Base-by-base conservation (phyloP, 2,797 vertebrate species). In the Amblyopsis hoosieri region DNA sequence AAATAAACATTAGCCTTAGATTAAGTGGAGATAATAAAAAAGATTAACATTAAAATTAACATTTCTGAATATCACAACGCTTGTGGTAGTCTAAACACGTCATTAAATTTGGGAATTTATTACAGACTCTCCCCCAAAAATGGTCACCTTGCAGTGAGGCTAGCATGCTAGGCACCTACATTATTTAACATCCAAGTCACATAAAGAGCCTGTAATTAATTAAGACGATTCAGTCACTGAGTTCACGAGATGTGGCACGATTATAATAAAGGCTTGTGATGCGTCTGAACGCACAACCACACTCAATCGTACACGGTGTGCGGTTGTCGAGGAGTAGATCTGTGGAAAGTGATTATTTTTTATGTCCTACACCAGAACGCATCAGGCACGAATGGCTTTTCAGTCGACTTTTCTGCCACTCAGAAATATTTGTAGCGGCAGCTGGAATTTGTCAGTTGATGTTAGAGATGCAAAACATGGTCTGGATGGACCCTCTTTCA, bases 361-460 rank as follows among this genome's bases (percentile, higher is more conserved):
- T 37, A 37, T 37, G 5, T 37, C 5, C 33, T 37, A 2, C 33
- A 5, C 33, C 33, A 37, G 33, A 37, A 37, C 0, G 33, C 33
- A 37, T 37, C 33, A 37, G 33, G 33, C 33, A 37, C 5, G 1
- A 37, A 37, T 1, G 33, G 33, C 8, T 37, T 7, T 37, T 37
- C 15, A 14, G 17, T 14, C 2, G 11, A 55, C 54, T 37, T 13
- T 3, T 8, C 12, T 31, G 5, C 54, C 12, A 54, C 52, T 56
- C 19, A 45, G 12, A 45, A 12, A 7, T 58, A 13, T 4, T 58
- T 49, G 31, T 31, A 50, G 42, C 50, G 50, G 45, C 62, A 63
- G 61, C 66, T 68, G 71, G 72, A 45, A 83, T 55, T 62, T 45
- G 67, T 79, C 63, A 75, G 58, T 33, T 14, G 14, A 0, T 1